Base-by-base conservation (phyloP, 2,797 vertebrate genomes). In the Mionectes olivaceus region DNA sequence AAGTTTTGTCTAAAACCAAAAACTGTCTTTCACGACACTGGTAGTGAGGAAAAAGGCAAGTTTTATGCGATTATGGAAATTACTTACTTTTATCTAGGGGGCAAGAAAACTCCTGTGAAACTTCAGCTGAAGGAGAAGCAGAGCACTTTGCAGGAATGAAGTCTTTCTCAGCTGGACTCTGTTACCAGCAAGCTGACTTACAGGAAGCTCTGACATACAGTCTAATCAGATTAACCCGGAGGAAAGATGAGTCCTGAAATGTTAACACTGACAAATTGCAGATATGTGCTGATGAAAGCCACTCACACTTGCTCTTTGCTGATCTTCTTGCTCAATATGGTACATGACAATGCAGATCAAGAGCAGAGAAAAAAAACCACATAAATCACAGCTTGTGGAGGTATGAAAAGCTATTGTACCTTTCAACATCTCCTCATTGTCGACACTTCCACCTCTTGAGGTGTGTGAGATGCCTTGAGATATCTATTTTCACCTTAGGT, bases 151-250 rank as follows among this genome's bases (percentile, higher is more conserved):
- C 30, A 75, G 37, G 41, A 76, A 52, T 14, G 5, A 78, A 69
- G 21, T 64, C 65, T 91, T 92, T 49, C 35, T 73, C 47, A 23
- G 19, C 63, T 76, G 33, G 74, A 78, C 39, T 69, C 19, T 75
- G 27, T 94, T 83, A 68, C 71, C 50, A 90, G 79, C 30, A 78
- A 87, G 39, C 71, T 87, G 84, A 70, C 6, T 85, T 93, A 68
- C 30, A 89, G 50, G 44, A 60, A 90, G 47, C 19, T 93, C 81
- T 95, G 77, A 91, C 86, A 86, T 63, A 33, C 19, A 76, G 63
- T 63, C 87, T 93, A 67, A 95, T 88, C 69, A 93, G 90, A 91
- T 94, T 95, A 94, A 87, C 73, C 24, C 5, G 32, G 73, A 90
- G 50, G 27, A 86, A 87, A 82, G 73, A 93, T 52, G 78, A 73